These are phyloP conservation scores for Cerastis leucographa DNA, from an alignment of 2,888 invertebrate species.

Conservation along the genomic window DNA sequence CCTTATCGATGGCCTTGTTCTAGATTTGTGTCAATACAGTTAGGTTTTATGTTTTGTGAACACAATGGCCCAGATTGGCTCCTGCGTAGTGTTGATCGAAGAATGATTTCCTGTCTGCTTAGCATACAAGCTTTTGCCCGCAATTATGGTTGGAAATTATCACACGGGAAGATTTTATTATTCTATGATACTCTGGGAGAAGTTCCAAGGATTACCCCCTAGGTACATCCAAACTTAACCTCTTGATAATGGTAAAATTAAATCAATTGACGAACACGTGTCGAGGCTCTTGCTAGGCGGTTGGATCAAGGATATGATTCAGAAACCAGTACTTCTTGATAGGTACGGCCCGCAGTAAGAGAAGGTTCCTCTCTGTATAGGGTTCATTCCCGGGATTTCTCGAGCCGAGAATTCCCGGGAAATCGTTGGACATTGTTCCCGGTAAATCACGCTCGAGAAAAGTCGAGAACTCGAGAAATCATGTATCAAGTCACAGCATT, in stretches of 20 bases:
- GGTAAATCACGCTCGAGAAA: no score
- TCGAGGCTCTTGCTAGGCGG: background rate
- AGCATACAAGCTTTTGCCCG: background rate
- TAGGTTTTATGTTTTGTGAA: conserved; percentile 22
- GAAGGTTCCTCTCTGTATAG: no score
- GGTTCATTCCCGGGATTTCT: no score
- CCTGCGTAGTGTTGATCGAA: background rate
- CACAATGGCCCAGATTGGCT: conserved; percentile 1
- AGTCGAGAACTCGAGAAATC: no score
- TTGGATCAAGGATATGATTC: no score
- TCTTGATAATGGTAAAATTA: background rate
- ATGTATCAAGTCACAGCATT: no score
- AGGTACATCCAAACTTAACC: background rate
- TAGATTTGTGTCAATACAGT: conserved; percentile 47
- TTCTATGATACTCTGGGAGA: background rate
- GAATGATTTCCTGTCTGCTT: conserved; percentile 5
- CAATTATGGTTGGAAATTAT: background rate
- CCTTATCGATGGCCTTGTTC: conserved; percentile 62
- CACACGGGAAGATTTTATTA: background rate
- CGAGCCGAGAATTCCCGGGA: no score
- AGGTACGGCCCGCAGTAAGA: no score
- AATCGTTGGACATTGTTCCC: no score
- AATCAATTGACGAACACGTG: no score
- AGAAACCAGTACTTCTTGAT: no score
- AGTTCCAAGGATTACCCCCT: background rate